Base-by-base conservation (phyloP, 2,888 invertebrate genomes). In the Nephrotoma appendiculata region DNA sequence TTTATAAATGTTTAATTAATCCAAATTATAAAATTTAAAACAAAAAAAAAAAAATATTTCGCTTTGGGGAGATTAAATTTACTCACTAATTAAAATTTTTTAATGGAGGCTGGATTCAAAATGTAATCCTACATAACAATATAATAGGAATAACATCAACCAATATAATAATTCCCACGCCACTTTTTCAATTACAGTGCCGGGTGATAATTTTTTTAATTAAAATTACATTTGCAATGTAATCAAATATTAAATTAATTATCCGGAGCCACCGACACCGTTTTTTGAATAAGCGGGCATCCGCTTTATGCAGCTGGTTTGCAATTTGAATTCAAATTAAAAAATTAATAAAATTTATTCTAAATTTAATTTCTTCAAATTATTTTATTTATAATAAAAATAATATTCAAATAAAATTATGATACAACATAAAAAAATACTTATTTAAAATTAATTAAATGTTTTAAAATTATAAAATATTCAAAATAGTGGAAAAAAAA, bases 241-340 rank as follows among this genome's bases (percentile, higher is more conserved):
- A 42, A 84, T 42, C 84, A 7, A 84, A 43, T 31, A 42, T 45
- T 85, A n/a, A 84, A 84, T 43, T 43, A 43, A 86, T 86, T 86
- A 86, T 87, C 87, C 86, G 87, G 87, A 87, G 87, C 87, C 87
- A 87, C 87, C 86, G 87, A 71, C 87, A 87, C 86, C 31, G 31
- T 57, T 84, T 86, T 71, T 86, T 48, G 44, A 44, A 52, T 11
- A 41, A 84, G 84, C 71, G 1, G 15, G 1, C 31, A 71, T 71
- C 9, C 9, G 9, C 52, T 57, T n/a, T 57, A 57, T 57, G 5
- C 15, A 15, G 6, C 15, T 57, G 52, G 15, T 57, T 57, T 57
- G 6, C 71, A 71, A 71, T 71, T 71, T 71, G 71, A 71, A 71
- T 71, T 71, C 71, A 71, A 71, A 71, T 71, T 71, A 71, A 71